Evolutionary conservation across 2,797 vertebrate genomes (phyloP).

Genomic region (Mycteria americana): DNA sequence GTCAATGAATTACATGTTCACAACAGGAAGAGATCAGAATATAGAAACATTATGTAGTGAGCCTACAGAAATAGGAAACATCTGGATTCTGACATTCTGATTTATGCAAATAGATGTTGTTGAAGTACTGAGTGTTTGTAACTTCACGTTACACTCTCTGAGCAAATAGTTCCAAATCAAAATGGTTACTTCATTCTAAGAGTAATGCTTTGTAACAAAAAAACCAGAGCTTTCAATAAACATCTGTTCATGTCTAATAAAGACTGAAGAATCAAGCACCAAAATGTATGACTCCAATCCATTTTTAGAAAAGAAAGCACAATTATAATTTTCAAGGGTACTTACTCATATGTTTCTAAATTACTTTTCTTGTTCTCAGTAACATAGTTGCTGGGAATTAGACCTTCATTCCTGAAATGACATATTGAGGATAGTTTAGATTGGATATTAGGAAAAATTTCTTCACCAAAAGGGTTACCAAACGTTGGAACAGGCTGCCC

Average conservation of each 20-base stretch:
- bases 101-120: neutral
- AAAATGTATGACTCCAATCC: neutral
- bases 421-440: neutral
- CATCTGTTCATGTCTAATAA: neutral
- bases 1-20: neutral
- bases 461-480: neutral
- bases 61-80: neutral
- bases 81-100: neutral
- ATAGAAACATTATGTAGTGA: neutral
- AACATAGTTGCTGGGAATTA: conserved; percentile 90
- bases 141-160: neutral
- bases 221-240: neutral
- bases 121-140: neutral
- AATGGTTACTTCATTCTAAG: neutral
- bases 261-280: neutral
- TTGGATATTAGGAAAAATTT: neutral
- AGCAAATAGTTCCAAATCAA: neutral
- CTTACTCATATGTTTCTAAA: conserved; percentile 86
- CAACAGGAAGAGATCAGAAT: neutral
- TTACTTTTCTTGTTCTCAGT: conserved; percentile 78
- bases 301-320: conserved; percentile 6
- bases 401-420: conserved; percentile 84
- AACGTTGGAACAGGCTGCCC: neutral
- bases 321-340: neutral
- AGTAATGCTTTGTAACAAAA: neutral